Conservation (phyloP, 2,888 invertebrate genomes). For the Acrocera orbiculus region DNA sequence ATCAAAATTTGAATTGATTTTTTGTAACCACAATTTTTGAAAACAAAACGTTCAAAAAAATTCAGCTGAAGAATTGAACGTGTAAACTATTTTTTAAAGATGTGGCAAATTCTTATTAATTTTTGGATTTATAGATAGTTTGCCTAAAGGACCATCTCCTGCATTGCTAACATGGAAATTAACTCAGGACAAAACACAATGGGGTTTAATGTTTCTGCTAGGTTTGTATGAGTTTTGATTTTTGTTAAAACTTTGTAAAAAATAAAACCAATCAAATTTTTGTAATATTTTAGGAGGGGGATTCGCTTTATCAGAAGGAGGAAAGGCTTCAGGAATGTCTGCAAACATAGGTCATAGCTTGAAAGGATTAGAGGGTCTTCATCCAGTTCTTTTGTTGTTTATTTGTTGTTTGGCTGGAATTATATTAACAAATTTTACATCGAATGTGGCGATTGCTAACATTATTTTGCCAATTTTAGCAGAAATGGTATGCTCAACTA, state of each 20-base stretch:
- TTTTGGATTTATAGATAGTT: constrained; percentile 14
- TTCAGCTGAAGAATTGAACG: not conserved
- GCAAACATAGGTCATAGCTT: constrained; percentile 54
- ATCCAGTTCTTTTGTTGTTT: constrained; percentile 47
- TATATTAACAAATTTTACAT: constrained; percentile 72
- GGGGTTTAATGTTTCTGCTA: constrained; percentile 74
- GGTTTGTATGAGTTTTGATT: constrained; percentile 31
- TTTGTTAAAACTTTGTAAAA: too few relatives aligned
- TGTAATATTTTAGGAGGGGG: constrained; percentile 49
- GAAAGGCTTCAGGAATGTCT: constrained; percentile 62
- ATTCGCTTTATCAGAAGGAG: constrained; percentile 78
- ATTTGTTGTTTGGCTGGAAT: constrained; percentile 61
- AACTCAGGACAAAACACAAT: constrained; percentile 70
- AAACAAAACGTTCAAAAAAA: not conserved
- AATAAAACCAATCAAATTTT: too few relatives aligned
- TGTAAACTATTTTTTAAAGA: too few relatives aligned
- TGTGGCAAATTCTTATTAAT: not conserved
- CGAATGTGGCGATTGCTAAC: constrained; percentile 80
- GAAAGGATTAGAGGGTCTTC: constrained; percentile 43
- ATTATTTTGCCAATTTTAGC: constrained; percentile 70
- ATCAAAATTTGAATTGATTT: too few relatives aligned
- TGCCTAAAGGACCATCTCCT: constrained; percentile 43
- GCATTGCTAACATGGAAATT: constrained; percentile 70
- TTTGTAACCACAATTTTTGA: not conserved
- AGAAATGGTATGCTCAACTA: constrained; percentile 42